Evolutionary conservation across 2,113 vertebrate species (phyloP).

Genomic region (Chiloscyllium plagiosum): DNA sequence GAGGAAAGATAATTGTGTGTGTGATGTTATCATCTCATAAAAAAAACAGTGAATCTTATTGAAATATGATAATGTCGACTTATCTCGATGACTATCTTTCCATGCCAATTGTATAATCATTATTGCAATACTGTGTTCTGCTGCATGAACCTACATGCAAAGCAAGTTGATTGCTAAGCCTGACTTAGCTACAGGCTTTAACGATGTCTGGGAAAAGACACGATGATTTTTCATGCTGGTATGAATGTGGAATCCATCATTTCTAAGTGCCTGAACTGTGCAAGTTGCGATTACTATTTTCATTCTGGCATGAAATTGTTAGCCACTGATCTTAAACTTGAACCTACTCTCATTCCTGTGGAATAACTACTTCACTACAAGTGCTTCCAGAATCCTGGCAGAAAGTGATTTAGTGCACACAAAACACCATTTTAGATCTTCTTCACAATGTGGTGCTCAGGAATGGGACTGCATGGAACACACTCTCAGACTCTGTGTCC

Average conservation of each 20-base stretch:
- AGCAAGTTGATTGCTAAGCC: conserved; percentile 15
- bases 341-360: not conserved
- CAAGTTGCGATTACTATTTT: not conserved
- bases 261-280: not conserved
- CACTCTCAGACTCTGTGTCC: not conserved
- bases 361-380: not conserved
- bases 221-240: not conserved
- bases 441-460: not conserved
- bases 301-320: conserved; percentile 18
- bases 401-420: not conserved
- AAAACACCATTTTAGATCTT: conserved; percentile 8
- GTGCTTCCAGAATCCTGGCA: not conserved
- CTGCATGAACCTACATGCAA: not conserved
- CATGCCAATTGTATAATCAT: conserved; percentile 17
- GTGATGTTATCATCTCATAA: conserved; percentile 1
- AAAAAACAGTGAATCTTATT: not conserved
- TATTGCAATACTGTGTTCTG: not conserved
- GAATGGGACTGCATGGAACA: not conserved
- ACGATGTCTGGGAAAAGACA: not conserved
- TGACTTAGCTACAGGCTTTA: not conserved
- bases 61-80: not conserved
- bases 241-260: not conserved
- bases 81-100: not conserved
- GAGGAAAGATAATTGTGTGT: not conserved
- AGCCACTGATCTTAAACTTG: conserved; percentile 28